Evolutionary conservation across 2,797 vertebrate genomes (phyloP), one percentile per base, ranked within the genome.

Genomic region (Moxostoma hubbsi): DNA sequence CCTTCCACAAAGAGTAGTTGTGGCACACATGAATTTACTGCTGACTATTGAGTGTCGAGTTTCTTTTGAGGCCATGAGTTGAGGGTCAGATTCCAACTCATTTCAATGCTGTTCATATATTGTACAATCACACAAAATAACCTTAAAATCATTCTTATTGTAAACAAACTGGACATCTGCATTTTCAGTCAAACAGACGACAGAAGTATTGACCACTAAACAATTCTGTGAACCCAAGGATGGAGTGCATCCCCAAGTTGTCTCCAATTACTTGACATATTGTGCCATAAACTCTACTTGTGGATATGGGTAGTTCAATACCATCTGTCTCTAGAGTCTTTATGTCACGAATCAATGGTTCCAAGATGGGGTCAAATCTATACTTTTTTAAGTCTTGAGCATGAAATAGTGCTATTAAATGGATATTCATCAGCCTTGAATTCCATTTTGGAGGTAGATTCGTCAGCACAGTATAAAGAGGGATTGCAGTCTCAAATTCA

Each of bases 1-100:
- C 70, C 78, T 77, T 81, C 66, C 18, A 84, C 9, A 82, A 81
- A 43, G 81, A 85, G 16, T 61, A 71, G 24, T 63, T 70, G 46
- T 71, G 64, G 46, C n/a, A 78, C 16, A 78, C 75, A 70, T 59
- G 43, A 78, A 78, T 70, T 49, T 18, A 78, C n/a, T 69, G 64
- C 57, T 70, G 16, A 36, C 16, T 71, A 36, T 72, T 79, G 11
- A 79, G 46, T 6, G 57, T 51, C 15, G 45, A 71, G 61, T 16
- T 68, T 11, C 6, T 61, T 24, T 79, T 79, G 6, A 79, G 15
- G 59, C 73, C 59, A 51, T 62, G 62, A 3, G 36, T 36, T 36
- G 36, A 36, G 36, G 36, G 36, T 36, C 36, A 36, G 36, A 36
- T 36, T 24, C 7, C 5, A 51, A 18, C 6, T 51, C 10, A 36